phyloP scores from a whole-genome alignment of 2,888 invertebrate genomes.

The Eutolmus rufibarbis region DNA sequence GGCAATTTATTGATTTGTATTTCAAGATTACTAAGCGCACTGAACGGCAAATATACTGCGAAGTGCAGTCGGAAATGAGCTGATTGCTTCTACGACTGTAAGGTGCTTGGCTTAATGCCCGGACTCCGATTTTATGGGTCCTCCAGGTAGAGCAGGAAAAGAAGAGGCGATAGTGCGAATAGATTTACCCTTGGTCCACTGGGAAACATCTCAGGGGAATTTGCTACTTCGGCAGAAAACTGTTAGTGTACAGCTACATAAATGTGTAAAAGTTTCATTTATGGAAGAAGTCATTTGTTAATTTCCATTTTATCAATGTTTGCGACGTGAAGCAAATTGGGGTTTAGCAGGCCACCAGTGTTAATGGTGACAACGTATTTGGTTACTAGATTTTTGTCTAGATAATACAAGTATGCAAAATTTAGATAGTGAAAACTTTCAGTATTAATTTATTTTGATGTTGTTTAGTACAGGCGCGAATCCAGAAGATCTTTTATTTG shows the following conservation, averaged over 20 bases:
- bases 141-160: neutral
- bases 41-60: neutral
- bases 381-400: too few species aligned
- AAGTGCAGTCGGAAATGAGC: neutral
- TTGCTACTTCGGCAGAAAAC: neutral
- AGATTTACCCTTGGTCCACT: neutral
- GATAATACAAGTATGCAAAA: too few species aligned
- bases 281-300: neutral
- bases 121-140: neutral
- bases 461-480: too few species aligned
- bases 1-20: constrained; percentile 1
- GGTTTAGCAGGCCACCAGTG: neutral
- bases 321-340: neutral
- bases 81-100: neutral
- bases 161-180: neutral
- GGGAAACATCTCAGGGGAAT: neutral
- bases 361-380: neutral
- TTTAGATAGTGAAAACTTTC: too few species aligned
- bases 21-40: neutral
- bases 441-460: too few species aligned
- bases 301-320: neutral
- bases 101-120: neutral
- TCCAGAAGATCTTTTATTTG: too few species aligned
- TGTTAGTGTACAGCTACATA: neutral
- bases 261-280: neutral